Evolutionary conservation across 2,113 vertebrate species (phyloP), one percentile per base, ranked within the genome.

Genomic region (Hyperoodon ampullatus): DNA sequence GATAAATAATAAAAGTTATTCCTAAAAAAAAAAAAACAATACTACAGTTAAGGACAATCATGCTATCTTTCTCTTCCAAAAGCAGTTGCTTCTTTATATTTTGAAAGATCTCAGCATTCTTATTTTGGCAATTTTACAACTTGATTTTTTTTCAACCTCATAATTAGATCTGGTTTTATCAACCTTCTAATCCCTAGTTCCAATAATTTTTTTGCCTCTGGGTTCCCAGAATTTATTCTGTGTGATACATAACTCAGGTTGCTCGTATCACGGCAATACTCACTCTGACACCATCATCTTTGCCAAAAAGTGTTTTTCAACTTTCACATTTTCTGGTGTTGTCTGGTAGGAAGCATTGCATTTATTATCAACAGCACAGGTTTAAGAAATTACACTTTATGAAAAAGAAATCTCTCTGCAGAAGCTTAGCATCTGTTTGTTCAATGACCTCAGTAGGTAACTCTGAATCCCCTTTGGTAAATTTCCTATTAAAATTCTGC

Each of bases 401-500:
- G 47, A 82, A 83, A 53, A 82, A 96, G 44, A 80, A 63, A 65
- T 65, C 83, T 92, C 58, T 44, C 30, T 50, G 5, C 8, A 61
- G 80, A 96, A 95, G 63, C 53, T 87, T 87, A 55, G 71, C 75
- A 72, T 95, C 89, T 92, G 47, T 82, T 55, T 74, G 26, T 80
- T 26, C 35, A 83, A 16, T 83, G 85, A 90, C 77, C 70, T 93
- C 19, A 44, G 4, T 87, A 81, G 81, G 83, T 95, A 90, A 53
- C 65, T 96, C 61, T 30, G 23, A 75, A n/a, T 63, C 23, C 72
- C 18, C 21, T 97, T 86, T 81, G 68, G 58, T 96, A 71, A 87
- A 96, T 93, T 97, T 97, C 90, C 58, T 70, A 72, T 95, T 86
- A 82, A 66, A 95, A 81, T 95, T 88, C 97, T 95, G 72, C 60